A percentile compares a stretch with the other conserved stretches of the same genome.
Conservation (phyloP, 1,140 invertebrate genomes). For the Heliconius nattereri region DNA sequence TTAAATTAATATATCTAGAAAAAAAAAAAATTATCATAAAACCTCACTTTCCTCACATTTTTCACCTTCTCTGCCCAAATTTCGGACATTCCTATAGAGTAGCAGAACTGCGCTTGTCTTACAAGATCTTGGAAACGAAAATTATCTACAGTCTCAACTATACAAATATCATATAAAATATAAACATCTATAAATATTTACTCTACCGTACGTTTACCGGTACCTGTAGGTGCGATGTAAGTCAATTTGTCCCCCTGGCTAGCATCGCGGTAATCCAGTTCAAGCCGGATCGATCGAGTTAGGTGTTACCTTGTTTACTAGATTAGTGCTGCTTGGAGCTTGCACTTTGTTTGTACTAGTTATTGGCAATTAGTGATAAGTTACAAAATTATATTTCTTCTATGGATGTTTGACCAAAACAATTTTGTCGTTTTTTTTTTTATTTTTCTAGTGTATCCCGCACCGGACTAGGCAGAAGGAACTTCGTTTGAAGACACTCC, state of each 20-base stretch:
- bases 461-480: no score
- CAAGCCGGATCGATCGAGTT: slow-evolving; percentile 63
- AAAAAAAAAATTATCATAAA: no score
- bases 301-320: slow-evolving; percentile 62
- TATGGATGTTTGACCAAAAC: no score
- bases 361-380: background rate
- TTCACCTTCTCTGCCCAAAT: no score
- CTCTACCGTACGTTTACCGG: slow-evolving; percentile 23
- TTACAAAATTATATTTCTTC: background rate
- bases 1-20: no score
- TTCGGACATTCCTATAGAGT: no score
- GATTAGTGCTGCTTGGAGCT: slow-evolving; percentile 45
- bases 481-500: no score
- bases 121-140: no score
- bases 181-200: background rate
- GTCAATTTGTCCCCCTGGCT: slow-evolving; percentile 57
- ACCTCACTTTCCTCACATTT: no score
- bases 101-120: no score
- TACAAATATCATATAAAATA: background rate
- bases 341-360: background rate
- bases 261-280: slow-evolving; percentile 61
- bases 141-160: background rate
- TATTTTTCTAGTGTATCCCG: background rate
- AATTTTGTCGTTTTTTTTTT: background rate
- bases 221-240: slow-evolving; percentile 49